Evolutionary conservation across 2,797 vertebrate genomes (phyloP).

Genomic region (Glyptemys insculpta): DNA sequence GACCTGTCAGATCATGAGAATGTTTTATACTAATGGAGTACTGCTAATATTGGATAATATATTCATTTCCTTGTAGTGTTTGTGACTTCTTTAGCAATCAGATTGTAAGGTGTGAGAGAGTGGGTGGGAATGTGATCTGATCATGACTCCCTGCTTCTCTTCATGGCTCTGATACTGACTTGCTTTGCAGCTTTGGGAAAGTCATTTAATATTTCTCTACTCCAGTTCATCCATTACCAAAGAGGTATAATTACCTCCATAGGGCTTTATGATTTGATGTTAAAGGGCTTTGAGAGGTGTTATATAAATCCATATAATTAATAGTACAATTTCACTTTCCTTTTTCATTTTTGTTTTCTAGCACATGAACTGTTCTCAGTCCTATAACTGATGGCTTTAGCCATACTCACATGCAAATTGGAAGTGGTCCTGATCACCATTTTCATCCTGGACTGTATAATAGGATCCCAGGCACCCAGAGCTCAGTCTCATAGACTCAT

Average conservation of each 20-base stretch:
- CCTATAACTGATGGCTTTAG: neutral
- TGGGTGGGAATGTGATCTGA: neutral
- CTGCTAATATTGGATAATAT: neutral
- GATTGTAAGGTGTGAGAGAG: neutral
- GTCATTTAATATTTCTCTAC: neutral
- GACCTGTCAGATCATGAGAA: neutral
- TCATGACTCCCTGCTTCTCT: neutral
- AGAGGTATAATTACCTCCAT: neutral
- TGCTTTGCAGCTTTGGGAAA: neutral
- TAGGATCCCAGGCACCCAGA: neutral
- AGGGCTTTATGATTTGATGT: neutral
- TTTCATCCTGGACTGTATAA: neutral
- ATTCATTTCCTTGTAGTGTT: neutral
- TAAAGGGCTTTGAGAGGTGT: neutral
- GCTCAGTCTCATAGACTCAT: too few relatives aligned
- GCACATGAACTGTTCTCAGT: rapidly evolving
- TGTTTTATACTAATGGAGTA: neutral
- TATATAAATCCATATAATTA: neutral
- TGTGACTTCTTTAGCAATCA: neutral
- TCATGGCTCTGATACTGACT: neutral
- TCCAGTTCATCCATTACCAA: neutral
- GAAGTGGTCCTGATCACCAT: neutral
- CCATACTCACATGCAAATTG: neutral
- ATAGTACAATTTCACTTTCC: neutral
- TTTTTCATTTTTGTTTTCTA: neutral